Evolutionary conservation across 2,113 vertebrate genomes (phyloP).

Genomic region (Zosterops lateralis): DNA sequence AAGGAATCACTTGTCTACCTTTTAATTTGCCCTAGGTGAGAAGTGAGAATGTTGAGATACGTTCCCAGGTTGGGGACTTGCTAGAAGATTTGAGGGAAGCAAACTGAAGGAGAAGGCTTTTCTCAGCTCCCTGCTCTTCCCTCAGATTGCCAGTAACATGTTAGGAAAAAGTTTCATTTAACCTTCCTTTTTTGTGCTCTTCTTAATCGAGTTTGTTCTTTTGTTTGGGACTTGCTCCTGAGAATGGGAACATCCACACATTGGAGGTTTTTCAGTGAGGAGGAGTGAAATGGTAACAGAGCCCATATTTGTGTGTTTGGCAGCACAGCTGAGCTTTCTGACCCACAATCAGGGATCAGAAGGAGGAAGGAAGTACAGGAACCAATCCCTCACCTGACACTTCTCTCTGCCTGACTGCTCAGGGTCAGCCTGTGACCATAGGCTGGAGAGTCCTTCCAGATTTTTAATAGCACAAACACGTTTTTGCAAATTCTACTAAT

Average conservation of each 20-base stretch:
- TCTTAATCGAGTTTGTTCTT: background rate
- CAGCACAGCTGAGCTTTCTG: background rate
- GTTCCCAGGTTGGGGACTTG: background rate
- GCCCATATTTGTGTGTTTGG: background rate
- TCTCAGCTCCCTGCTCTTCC: background rate
- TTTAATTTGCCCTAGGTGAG: background rate
- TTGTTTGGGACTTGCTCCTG: background rate
- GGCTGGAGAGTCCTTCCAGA: background rate
- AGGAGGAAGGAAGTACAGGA: background rate
- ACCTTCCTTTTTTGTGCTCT: background rate
- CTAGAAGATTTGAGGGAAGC: background rate
- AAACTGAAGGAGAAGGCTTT: background rate
- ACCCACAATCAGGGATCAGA: background rate
- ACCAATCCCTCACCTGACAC: accelerated
- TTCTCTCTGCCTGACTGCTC: background rate
- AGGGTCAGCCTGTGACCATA: background rate
- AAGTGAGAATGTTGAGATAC: accelerated
- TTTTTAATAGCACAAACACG: background rate
- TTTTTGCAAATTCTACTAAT: conserved; percentile 34
- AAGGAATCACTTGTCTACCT: background rate
- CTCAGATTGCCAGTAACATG: background rate
- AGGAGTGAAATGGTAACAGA: background rate
- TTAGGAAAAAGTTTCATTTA: background rate
- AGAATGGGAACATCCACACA: accelerated
- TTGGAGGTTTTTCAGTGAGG: background rate